These are phyloP conservation scores for Megalonaias nervosa DNA, from an alignment of 1,140 invertebrate species.

Conservation along the genomic window DNA sequence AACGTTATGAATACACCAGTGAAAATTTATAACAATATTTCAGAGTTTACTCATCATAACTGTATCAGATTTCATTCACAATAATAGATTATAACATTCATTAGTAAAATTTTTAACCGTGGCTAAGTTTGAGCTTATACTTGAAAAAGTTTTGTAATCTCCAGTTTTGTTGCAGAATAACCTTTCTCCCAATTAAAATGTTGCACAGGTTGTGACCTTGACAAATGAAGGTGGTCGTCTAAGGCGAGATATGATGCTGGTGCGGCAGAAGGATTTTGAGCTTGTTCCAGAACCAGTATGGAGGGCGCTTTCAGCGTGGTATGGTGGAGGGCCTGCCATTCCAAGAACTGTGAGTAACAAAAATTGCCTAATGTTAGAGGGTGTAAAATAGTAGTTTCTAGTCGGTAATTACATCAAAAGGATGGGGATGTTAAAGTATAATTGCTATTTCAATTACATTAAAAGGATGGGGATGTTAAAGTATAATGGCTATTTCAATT, in stretches of 20 bases:
- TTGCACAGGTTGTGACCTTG: slow-evolving; percentile 73
- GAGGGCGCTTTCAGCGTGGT: slow-evolving; percentile 88
- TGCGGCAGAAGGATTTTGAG: slow-evolving; percentile 85
- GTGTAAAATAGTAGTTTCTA: background rate
- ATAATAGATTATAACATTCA: no score
- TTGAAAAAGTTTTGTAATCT: background rate
- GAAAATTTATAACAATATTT: no score
- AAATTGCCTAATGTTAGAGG: background rate
- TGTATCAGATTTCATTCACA: no score
- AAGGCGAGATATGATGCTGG: slow-evolving; percentile 78
- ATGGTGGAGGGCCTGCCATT: slow-evolving; percentile 85
- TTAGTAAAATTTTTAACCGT: no score
- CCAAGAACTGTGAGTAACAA: slow-evolving; percentile 81
- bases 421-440: no score
- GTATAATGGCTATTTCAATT: no score
- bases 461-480: no score
- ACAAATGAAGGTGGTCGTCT: slow-evolving; percentile 91
- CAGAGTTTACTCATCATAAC: no score
- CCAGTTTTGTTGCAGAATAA: background rate
- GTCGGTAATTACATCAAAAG: no score
- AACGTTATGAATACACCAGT: no score
- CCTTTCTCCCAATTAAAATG: background rate
- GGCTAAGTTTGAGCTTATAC: no score
- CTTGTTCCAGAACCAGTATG: slow-evolving; percentile 87
- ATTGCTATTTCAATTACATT: no score